Percentiles rank a stretch among this genome's conserved stretches.
Evolutionary conservation across 2,797 vertebrate genomes (phyloP).

Genomic region (Limnodromus scolopaceus): DNA sequence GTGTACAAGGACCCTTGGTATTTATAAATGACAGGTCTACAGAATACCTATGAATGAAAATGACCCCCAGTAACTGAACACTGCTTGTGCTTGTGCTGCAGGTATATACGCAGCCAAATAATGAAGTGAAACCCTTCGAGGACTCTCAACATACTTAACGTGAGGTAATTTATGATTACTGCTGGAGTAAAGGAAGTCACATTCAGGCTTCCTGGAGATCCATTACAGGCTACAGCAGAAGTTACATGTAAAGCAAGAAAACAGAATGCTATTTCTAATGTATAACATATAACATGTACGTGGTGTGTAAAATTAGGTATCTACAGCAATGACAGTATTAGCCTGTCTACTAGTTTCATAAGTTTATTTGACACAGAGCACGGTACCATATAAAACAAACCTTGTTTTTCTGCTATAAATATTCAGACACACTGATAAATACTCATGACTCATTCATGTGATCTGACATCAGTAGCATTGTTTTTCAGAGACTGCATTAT

Average conservation of each 20-base stretch:
- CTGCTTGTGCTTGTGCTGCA: conserved; percentile 45
- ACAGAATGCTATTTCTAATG: not conserved
- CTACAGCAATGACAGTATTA: not conserved
- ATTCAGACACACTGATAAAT: conserved; percentile 34
- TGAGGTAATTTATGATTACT: conserved; percentile 47
- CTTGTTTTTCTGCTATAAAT: not conserved
- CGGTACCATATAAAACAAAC: not conserved
- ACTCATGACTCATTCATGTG: conserved; percentile 11
- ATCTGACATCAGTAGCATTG: not conserved
- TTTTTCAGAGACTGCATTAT: conserved; percentile 12
- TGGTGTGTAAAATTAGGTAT: not conserved
- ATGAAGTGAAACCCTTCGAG: conserved; percentile 65
- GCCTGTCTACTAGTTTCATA: not conserved
- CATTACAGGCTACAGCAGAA: not conserved
- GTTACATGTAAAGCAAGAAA: not conserved
- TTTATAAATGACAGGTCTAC: conserved; percentile 69
- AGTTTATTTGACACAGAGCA: not conserved
- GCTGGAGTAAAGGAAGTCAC: conserved; percentile 54
- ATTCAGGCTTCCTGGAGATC: conserved; percentile 35
- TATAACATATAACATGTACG: not conserved
- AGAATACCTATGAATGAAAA: conserved; percentile 72
- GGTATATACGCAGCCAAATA: conserved; percentile 48
- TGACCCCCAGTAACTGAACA: conserved; percentile 68
- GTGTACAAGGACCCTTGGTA: conserved; percentile 48
- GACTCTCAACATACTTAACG: conserved; percentile 59